A percentile compares a stretch with the other conserved stretches of the same genome.
These are phyloP conservation scores for Drosophila littoralis DNA, from an alignment of 1,140 invertebrate genomes.

Conservation along the genomic window DNA sequence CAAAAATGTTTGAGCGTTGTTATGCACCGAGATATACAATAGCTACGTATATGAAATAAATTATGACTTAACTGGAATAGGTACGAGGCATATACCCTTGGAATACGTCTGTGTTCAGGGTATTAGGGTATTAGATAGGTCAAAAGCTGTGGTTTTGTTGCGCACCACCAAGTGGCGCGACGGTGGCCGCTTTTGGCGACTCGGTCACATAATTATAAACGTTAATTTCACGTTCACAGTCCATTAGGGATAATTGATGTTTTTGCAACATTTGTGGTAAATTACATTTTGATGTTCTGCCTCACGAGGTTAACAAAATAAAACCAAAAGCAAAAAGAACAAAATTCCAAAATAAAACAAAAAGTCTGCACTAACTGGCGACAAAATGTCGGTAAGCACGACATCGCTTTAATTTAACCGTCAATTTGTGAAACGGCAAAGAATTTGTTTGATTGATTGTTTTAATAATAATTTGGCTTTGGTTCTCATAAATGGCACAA, in stretches of 20 bases:
- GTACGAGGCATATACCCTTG: background rate
- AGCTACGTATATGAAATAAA: too few species aligned
- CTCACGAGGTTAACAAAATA: constrained; percentile 22
- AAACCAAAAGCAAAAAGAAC: constrained; percentile 37
- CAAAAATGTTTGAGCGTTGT: too few species aligned
- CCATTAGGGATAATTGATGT: constrained; percentile 83
- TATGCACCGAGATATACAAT: too few species aligned
- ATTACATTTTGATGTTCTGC: constrained; percentile 80
- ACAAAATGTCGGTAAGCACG: constrained; percentile 33
- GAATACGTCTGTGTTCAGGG: constrained; percentile 5
- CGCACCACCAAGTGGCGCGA: background rate
- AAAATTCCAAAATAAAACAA: constrained; percentile 22
- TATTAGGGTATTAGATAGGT: constrained; percentile 28
- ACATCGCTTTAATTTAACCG: constrained; percentile 45
- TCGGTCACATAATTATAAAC: constrained; percentile 82
- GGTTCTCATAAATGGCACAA: constrained; percentile 32
- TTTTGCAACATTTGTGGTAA: constrained; percentile 80
- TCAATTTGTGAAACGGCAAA: constrained; percentile 38
- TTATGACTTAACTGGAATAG: too few species aligned
- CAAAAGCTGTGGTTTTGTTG: constrained; percentile 9
- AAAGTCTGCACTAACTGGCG: constrained; percentile 10
- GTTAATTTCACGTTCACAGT: constrained; percentile 82
- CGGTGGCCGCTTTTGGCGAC: constrained; percentile 52
- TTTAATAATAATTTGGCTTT: constrained; percentile 44
- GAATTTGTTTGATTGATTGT: constrained; percentile 72